Evolutionary conservation across 2,797 vertebrate species (phyloP), one percentile per base, ranked within the genome.

Genomic region (Enteromius unitaeniatus): DNA sequence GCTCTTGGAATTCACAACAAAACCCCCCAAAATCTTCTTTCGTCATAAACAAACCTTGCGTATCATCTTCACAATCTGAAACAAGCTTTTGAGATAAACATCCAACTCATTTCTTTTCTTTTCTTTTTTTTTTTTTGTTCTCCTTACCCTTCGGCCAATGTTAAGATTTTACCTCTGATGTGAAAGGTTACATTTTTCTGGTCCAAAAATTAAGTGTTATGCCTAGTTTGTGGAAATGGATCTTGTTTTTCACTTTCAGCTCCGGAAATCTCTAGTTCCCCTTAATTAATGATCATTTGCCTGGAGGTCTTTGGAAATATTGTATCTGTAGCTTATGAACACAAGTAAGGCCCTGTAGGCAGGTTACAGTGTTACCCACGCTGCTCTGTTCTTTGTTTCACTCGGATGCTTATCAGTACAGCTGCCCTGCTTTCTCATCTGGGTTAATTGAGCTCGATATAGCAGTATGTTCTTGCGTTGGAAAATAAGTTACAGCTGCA

Each of bases 341-440:
- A 23, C 51, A 68, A 82, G 77, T 79, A 37, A n/a, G 10, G 40
- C 47, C 37, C 42, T 74, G 69, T 74, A 55, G 67, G 55, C 73
- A 73, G 74, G 51, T 78, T 79, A 37, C 62, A 49, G 42, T 37
- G 60, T 87, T 45, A 47, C 81, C 69, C 75, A 65, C 21, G 13
- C 60, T 17, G 34, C 51, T 78, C 58, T 68, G 31, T 49, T 67
- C 15, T 53, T 67, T 45, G 76, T 74, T 65, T 65, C 17, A 55
- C 60, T 79, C 17, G 81, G 49, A 76, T 83, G 49, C 64, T 77
- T 77, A 83, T 83, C 81, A 77, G 73, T 47, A 58, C 81, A 83
- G 49, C 73, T 69, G 81, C 34, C 23, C 17, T 49, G 6, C 62
- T 77, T 64, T 47, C 23, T 65, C 58, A 2, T 65, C 31, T 40